Base-by-base conservation (phyloP, 2,888 invertebrate genomes). In the Napeogenes inachia region DNA sequence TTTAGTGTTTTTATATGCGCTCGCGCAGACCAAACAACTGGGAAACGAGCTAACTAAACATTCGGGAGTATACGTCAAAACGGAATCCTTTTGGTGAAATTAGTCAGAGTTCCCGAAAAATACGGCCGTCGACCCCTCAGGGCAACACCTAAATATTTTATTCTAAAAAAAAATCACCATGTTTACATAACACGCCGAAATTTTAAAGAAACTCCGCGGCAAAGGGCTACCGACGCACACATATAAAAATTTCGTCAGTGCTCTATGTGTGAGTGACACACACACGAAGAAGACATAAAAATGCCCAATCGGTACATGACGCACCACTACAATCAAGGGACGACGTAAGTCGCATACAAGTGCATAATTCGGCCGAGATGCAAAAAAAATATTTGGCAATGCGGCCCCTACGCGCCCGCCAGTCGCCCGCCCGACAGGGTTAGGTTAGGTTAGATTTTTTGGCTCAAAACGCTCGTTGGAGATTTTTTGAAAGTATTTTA, bases 371-470 rank as follows among this genome's bases (percentile, higher is more conserved):
- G 90, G 90, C 85, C 87, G 90, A 90, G 90, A 90, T 90, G 89
- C 90, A 90, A 90, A 90, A 90, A 90, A 90, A 90, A 89, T 89
- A 89, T 90, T 90, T 90, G 90, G 90, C 90, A 90, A 90, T 89
- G 87, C 89, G 89, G 90, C 88, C 89, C 90, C 90, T 89, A 87
- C 88, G 82, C 89, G 88, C 79, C 87, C 83, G 89, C 84, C 90
- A 90, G 90, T 90, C 89, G 90, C 85, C 88, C 89, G 90, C 87
- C 83, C 89, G 89, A 83, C 87, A 80, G 89, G 89, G 87, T 90
- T 90, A 90, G 90, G 89, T 89, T 90, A 89, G 90, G 90, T 90
- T 90, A 90, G 90, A 90, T 89, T 89, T 89, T 89, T 90, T 88
- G 89, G 87, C 89, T 88, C 86, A 88, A 88, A 90, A 87, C 86